A percentile compares a stretch with the other conserved stretches of the same genome.
Evolutionary conservation across 1,140 invertebrate species (phyloP).

Genomic region (Oncopodura yosiiana): DNA sequence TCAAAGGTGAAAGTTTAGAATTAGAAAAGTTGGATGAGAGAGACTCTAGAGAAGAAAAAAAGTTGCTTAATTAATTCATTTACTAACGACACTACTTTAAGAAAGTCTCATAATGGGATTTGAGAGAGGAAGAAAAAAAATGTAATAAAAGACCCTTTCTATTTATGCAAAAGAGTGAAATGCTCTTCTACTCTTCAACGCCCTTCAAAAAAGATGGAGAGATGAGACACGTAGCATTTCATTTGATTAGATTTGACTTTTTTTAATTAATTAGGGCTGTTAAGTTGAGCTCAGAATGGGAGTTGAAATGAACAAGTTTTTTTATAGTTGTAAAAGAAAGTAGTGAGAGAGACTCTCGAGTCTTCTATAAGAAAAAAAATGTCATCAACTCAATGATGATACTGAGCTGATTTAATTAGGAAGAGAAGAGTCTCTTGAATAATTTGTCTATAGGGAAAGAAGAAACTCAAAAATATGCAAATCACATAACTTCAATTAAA

Average conservation of each 20-base stretch:
- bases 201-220: not conserved
- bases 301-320: not conserved
- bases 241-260: constrained; percentile 22
- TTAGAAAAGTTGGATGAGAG: not conserved
- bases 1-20: not conserved
- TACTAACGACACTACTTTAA: not conserved
- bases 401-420: constrained; percentile 28
- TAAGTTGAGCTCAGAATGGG: constrained; percentile 1
- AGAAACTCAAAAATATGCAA: not conserved
- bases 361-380: constrained; percentile 12
- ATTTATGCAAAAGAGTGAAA: no score
- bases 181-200: no score
- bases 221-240: constrained; percentile 6
- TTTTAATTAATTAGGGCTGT: constrained; percentile 30
- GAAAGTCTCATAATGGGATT: no score
- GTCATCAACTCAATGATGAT: constrained; percentile 10
- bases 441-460: not conserved
- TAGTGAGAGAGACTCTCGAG: no score
- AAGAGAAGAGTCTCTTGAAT: constrained; percentile 15
- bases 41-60: no score
- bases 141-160: no score
- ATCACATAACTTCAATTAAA: not conserved
- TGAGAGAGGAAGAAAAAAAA: no score
- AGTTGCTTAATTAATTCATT: not conserved
- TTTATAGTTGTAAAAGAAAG: no score